Percentiles rank a stretch among this genome's conserved stretches.
These are phyloP conservation scores for Agrypnus murinus DNA, from an alignment of 2,888 invertebrate genomes.

Conservation along the genomic window DNA sequence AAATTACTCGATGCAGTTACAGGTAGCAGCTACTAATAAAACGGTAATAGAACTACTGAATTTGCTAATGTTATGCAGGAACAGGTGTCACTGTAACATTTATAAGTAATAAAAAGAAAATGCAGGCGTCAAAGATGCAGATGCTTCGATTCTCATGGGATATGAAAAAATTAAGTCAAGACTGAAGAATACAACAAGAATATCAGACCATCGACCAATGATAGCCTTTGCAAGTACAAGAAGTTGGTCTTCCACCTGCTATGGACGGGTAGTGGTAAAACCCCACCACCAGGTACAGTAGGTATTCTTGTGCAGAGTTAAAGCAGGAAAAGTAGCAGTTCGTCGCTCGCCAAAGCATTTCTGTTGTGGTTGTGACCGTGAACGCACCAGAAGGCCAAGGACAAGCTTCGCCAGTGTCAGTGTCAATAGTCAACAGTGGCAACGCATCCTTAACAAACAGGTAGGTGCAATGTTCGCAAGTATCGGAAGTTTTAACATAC, in stretches of 20 bases:
- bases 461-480: slow-evolving; percentile 54
- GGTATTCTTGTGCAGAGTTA: slow-evolving; percentile 57
- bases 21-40: slow-evolving; percentile 18
- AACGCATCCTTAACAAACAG: slow-evolving; percentile 46
- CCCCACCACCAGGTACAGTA: slow-evolving; percentile 66
- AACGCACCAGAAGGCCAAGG: slow-evolving; percentile 69
- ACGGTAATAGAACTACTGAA: slow-evolving; percentile 22
- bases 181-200: slow-evolving; percentile 48
- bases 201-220: slow-evolving; percentile 61
- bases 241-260: slow-evolving; percentile 65
- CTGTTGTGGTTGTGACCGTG: slow-evolving; percentile 71
- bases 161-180: slow-evolving; percentile 49
- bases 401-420: slow-evolving; percentile 66
- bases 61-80: slow-evolving; percentile 2
- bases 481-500: not conserved
- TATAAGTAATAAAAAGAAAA: slow-evolving; percentile 25
- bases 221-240: slow-evolving; percentile 60
- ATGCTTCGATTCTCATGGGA: slow-evolving; percentile 33
- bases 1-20: slow-evolving; percentile 6
- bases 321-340: slow-evolving; percentile 71
- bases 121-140: slow-evolving; percentile 27
- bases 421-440: slow-evolving; percentile 60
- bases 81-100: slow-evolving; percentile 27
- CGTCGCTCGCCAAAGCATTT: slow-evolving; percentile 70
- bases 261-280: slow-evolving; percentile 64